Conservation (phyloP, 2,797 vertebrate species). For the Knipowitschia caucasica region DNA sequence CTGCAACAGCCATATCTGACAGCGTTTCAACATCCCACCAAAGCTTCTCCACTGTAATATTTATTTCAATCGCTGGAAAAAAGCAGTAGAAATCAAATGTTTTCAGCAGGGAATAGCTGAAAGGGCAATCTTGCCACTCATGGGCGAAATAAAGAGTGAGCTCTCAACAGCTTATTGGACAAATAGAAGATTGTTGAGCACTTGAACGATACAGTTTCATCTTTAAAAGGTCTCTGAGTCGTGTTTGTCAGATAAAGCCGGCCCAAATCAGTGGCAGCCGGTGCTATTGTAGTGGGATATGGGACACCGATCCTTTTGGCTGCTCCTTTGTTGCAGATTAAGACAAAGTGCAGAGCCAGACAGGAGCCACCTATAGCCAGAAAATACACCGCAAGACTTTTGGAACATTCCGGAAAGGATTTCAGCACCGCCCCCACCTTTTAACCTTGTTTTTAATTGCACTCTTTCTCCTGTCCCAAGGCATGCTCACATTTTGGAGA, state of each 20-base stretch:
- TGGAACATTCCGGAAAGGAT: constrained; percentile 74
- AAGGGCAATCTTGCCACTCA: constrained; percentile 37
- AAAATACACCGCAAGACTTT: constrained; percentile 64
- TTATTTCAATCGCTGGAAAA: constrained; percentile 23
- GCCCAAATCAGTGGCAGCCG: constrained; percentile 33
- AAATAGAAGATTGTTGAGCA: constrained; percentile 31
- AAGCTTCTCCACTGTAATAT: not conserved
- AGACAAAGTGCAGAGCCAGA: constrained; percentile 61
- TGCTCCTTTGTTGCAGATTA: constrained; percentile 57
- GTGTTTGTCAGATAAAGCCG: constrained; percentile 46
- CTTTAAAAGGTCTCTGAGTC: constrained; percentile 42
- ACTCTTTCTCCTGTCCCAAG: constrained; percentile 71
- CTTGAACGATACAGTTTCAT: constrained; percentile 54
- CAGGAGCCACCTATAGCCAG: constrained; percentile 61
- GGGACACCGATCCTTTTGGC: constrained; percentile 42
- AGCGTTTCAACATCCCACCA: not conserved
- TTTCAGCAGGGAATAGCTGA: constrained; percentile 39
- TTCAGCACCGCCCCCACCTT: constrained; percentile 37
- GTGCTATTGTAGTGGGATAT: constrained; percentile 41
- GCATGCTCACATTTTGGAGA: constrained; percentile 36
- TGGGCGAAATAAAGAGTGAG: constrained; percentile 16
- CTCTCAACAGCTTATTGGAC: constrained; percentile 33
- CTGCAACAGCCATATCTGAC: not conserved
- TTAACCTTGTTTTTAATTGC: constrained; percentile 73
- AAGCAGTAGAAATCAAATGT: constrained; percentile 32